phyloP scores from a whole-genome alignment of 2,113 vertebrate genomes.

The Lepus timidus region DNA sequence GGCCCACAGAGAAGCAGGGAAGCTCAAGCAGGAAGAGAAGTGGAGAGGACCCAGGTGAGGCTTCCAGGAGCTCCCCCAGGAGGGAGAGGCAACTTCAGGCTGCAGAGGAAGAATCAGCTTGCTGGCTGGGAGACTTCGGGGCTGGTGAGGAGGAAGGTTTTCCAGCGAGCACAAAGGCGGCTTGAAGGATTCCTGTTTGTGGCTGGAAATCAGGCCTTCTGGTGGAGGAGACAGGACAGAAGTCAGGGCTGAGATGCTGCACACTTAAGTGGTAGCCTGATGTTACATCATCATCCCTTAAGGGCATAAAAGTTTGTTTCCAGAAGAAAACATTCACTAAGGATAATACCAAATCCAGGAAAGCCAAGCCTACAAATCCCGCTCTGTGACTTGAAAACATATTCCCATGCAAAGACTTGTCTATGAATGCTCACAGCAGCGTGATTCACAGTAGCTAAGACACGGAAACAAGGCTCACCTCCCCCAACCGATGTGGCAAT shows the following conservation, averaged over 20 bases:
- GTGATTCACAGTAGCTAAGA: background rate
- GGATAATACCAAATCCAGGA: slow-evolving; percentile 21
- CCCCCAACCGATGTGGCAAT: background rate
- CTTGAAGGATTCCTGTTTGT: background rate
- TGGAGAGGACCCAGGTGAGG: background rate
- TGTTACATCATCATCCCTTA: background rate
- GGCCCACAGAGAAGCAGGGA: background rate
- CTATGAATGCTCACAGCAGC: background rate
- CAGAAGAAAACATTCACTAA: background rate
- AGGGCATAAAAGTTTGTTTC: slow-evolving; percentile 11
- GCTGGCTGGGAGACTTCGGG: background rate
- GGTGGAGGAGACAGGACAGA: background rate
- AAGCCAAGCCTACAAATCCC: background rate
- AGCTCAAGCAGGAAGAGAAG: background rate
- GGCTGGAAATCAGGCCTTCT: background rate
- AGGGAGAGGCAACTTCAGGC: background rate
- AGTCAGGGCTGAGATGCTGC: background rate
- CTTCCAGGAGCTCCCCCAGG: background rate
- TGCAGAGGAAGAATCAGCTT: background rate
- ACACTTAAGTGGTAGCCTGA: background rate
- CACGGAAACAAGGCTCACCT: background rate
- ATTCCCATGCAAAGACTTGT: background rate
- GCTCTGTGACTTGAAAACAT: slow-evolving; percentile 7
- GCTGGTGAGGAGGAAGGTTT: background rate
- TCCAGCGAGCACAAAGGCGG: background rate